Percentiles rank a stretch among this genome's conserved stretches.
Conservation (phyloP, 1,140 invertebrate species). For the Drosophila nannoptera region DNA sequence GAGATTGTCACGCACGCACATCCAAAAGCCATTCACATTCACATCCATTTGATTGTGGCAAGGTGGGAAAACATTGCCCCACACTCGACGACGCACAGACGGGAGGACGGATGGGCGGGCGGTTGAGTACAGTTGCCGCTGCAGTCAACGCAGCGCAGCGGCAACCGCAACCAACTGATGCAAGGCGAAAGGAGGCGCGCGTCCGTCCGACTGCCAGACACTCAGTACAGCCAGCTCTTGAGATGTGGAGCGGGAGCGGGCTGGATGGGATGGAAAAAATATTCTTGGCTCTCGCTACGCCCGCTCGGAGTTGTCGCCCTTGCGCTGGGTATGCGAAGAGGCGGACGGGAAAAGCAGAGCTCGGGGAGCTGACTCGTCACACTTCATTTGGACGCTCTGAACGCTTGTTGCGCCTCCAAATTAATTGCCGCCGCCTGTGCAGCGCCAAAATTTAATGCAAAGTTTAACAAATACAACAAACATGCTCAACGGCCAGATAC, state of each 20-base stretch:
- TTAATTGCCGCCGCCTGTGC: slow-evolving; percentile 72
- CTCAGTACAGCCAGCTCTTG: background rate
- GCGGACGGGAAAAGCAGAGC: background rate
- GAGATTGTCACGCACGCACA: slow-evolving; percentile 52
- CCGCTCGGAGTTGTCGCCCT: too few species aligned
- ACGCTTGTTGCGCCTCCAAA: slow-evolving; percentile 76
- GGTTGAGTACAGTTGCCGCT: slow-evolving; percentile 23
- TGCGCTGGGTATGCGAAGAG: slow-evolving; percentile 8
- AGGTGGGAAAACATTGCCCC: slow-evolving; percentile 58
- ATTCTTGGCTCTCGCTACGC: background rate
- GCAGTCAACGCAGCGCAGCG: background rate
- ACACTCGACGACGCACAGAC: background rate
- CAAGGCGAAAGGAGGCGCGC: slow-evolving; percentile 6
- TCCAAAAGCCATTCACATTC: slow-evolving; percentile 57
- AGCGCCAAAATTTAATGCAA: slow-evolving; percentile 76
- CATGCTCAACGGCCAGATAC: slow-evolving; percentile 21
- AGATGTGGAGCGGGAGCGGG: too few species aligned
- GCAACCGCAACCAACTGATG: slow-evolving; percentile 7
- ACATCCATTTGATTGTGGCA: slow-evolving; percentile 42
- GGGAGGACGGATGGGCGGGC: too few species aligned
- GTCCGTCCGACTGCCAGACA: background rate
- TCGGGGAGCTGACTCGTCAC: slow-evolving; percentile 44
- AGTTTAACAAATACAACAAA: slow-evolving; percentile 71
- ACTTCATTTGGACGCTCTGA: slow-evolving; percentile 72
- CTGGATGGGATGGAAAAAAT: too few species aligned